These are phyloP conservation scores for Vulpes ferrilata DNA, from an alignment of 2,113 vertebrate genomes.

Conservation along the genomic window DNA sequence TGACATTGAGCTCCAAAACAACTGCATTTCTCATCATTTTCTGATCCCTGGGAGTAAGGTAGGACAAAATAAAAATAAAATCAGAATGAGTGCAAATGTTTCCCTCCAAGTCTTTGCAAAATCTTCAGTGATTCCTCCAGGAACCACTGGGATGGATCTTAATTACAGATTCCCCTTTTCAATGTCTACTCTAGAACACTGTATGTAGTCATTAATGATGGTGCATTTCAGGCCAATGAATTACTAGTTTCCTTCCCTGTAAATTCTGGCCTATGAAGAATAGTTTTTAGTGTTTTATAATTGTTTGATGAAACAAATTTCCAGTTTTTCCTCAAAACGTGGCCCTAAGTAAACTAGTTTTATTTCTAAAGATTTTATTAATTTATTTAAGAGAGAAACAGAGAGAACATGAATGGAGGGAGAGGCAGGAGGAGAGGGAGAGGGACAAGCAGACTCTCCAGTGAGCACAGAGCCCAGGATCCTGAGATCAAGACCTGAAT, in stretches of 20 bases:
- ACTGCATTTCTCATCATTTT: constrained; percentile 80
- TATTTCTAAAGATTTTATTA: background rate
- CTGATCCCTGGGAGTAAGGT: constrained; percentile 71
- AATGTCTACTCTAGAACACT: background rate
- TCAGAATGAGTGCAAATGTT: constrained; percentile 20
- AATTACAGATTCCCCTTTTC: background rate
- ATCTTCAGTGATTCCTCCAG: background rate
- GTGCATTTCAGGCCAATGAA: background rate
- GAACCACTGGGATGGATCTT: background rate
- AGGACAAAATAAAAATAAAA: constrained; percentile 77
- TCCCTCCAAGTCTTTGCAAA: constrained; percentile 16
- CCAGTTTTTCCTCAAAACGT: background rate
- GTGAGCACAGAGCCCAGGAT: background rate
- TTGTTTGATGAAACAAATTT: background rate
- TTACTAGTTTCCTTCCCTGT: background rate
- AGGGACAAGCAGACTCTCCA: background rate
- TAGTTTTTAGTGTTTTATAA: background rate
- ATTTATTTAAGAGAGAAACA: background rate
- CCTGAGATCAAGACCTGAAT: background rate
- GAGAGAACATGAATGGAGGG: background rate
- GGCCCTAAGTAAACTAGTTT: background rate
- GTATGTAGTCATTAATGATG: background rate
- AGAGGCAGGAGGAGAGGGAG: background rate
- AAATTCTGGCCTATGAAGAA: background rate
- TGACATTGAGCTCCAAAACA: constrained; percentile 75